Evolutionary conservation across 2,113 vertebrate species (phyloP).

Genomic region (Saccopteryx leptura): DNA sequence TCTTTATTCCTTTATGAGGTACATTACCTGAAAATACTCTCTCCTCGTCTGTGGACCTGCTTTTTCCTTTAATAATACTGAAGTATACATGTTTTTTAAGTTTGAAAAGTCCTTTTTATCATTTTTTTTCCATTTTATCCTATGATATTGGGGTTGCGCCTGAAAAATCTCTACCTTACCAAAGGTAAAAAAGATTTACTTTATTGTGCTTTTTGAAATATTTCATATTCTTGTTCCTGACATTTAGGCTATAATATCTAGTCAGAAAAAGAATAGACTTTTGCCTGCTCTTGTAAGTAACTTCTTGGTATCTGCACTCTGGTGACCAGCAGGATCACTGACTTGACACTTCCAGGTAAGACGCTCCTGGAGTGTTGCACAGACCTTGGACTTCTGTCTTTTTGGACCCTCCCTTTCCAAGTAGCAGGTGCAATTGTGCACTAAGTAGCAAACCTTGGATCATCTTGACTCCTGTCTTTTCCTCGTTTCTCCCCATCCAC

Average conservation of each 20-base stretch:
- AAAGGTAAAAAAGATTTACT: neutral
- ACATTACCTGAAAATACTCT: neutral
- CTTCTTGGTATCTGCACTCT: neutral
- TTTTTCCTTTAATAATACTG: neutral
- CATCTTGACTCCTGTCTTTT: neutral
- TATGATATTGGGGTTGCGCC: neutral
- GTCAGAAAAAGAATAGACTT: neutral
- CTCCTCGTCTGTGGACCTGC: neutral
- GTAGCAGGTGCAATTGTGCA: neutral
- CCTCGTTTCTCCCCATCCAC: no score
- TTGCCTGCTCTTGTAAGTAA: neutral
- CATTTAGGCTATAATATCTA: neutral
- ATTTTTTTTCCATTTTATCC: neutral
- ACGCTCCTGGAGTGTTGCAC: neutral
- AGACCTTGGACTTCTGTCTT: neutral
- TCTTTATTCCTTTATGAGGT: neutral
- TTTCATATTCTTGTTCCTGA: neutral
- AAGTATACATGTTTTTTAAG: neutral
- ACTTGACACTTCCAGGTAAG: neutral
- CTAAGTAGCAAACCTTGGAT: neutral
- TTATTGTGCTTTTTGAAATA: neutral
- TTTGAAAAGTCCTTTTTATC: neutral
- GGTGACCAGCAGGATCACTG: neutral
- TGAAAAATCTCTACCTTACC: neutral
- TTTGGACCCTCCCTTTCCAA: neutral